These are phyloP conservation scores for Papilio dardanus DNA, from an alignment of 1,140 invertebrate species.

Conservation along the genomic window DNA sequence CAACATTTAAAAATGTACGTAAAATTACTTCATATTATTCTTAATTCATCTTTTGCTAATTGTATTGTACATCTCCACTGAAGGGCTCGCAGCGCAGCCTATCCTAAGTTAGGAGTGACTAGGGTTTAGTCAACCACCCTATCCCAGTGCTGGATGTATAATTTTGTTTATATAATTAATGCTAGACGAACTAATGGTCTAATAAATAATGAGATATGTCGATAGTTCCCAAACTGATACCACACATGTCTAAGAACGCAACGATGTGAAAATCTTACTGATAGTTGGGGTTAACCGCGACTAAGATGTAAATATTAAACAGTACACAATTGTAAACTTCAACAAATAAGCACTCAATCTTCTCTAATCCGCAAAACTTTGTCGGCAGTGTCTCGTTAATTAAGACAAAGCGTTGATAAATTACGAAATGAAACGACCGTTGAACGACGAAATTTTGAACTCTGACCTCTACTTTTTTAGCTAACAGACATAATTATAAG, in stretches of 20 bases:
- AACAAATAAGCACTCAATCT: conserved; percentile 7
- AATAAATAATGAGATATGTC: neutral
- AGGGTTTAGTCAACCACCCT: too few relatives aligned
- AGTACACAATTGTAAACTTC: neutral
- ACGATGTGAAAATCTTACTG: neutral
- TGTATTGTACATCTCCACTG: too few relatives aligned
- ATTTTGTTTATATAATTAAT: too few relatives aligned
- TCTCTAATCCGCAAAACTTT: neutral
- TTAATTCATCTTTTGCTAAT: too few relatives aligned
- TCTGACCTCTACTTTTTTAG: neutral
- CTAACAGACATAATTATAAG: neutral
- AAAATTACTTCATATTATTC: too few relatives aligned
- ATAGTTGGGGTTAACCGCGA: neutral
- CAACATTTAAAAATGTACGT: neutral
- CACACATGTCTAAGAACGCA: neutral
- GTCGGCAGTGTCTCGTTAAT: neutral
- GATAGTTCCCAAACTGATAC: neutral
- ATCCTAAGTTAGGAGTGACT: too few relatives aligned
- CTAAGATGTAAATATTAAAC: neutral
- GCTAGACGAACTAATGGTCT: neutral
- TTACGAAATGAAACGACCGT: neutral
- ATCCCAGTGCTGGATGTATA: too few relatives aligned
- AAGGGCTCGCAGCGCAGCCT: too few relatives aligned
- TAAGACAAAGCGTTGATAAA: conserved; percentile 4
- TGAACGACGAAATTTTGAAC: neutral